A percentile compares a stretch with the other conserved stretches of the same genome.
Evolutionary conservation across 2,888 invertebrate species (phyloP).

Genomic region (Julus scandinavius): DNA sequence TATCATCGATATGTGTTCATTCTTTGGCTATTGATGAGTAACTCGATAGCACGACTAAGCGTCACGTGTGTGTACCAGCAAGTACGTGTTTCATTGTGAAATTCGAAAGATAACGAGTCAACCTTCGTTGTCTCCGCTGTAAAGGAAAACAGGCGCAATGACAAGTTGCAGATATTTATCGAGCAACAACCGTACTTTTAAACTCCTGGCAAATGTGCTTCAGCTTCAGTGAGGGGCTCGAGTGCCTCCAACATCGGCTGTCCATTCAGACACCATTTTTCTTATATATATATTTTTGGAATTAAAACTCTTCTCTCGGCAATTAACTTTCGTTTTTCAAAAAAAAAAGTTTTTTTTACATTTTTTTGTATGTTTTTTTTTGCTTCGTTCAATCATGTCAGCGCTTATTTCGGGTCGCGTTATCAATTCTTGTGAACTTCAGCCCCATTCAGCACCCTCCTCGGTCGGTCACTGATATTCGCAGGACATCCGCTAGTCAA

Average conservation of each 20-base stretch:
- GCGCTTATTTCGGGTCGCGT: neutral
- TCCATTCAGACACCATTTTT: neutral
- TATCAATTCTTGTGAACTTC: neutral
- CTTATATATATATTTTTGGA: neutral
- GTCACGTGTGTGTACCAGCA: neutral
- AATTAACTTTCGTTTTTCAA: neutral
- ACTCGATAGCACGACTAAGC: neutral
- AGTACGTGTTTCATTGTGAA: conserved; percentile 19
- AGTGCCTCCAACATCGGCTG: neutral
- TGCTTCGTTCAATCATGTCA: neutral
- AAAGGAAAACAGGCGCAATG: conserved; percentile 25
- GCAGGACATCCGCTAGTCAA: conserved; percentile 44
- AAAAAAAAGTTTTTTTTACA: neutral
- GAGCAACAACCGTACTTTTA: neutral
- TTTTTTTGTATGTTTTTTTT: neutral
- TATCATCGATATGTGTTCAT: neutral
- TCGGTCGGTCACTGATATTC: conserved; percentile 26
- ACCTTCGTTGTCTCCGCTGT: conserved; percentile 4
- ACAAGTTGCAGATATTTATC: conserved; percentile 18
- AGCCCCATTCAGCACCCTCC: neutral
- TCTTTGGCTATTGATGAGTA: neutral
- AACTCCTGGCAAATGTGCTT: neutral
- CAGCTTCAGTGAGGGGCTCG: neutral
- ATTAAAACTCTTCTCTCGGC: neutral
- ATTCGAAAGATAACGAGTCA: conserved; percentile 2